Base-by-base conservation (phyloP, 1,140 invertebrate species). In the Batillaria attramentaria region DNA sequence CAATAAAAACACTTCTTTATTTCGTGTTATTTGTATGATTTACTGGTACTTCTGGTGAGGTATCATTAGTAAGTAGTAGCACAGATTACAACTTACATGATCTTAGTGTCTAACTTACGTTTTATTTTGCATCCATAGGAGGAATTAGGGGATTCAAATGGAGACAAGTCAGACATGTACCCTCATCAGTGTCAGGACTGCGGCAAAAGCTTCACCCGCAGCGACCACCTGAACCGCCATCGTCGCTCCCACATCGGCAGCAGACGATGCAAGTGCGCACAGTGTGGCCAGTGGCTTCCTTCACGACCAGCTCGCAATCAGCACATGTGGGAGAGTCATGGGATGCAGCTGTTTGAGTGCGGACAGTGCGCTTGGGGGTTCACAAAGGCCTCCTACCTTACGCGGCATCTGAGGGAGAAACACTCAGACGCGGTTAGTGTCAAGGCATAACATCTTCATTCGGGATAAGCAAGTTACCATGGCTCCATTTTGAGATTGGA, bases 221-320 rank as follows among this genome's bases (percentile, higher is more conserved):
- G 68, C 20, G 68, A 70, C 68, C 68, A 70, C 68, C 43, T 70
- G 68, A 70, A 70, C 39, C 68, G 68, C 68, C 68, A 70, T 42
- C 5, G 39, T 28, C 43, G 50, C 39, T 46, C 50, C 42, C 68
- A 70, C 41, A 8, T 46, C 13, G 41, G 68, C 37, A 42, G 68
- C 3, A 42, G 50, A 31, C 68, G 41, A 8, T 39, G 43, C 41
- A 70, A 70, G 68, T 70, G 68, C 41, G 68, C 50, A 28, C 39
- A 70, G 68, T 70, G 68, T 31, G 41, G 33, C 39, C 43, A 24
- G 37, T 70, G 68, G 68, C 50, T 46, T 42, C 68, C 68, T 31
- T 33, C 68, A 39, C 43, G 50, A 42, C n/a, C 39, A 39, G 41
- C 43, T 20, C 68, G 43, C 39, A 70, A 18, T 31, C 68, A 37